Base-by-base conservation (phyloP, 2,797 vertebrate species). In the Helarctos malayanus region DNA sequence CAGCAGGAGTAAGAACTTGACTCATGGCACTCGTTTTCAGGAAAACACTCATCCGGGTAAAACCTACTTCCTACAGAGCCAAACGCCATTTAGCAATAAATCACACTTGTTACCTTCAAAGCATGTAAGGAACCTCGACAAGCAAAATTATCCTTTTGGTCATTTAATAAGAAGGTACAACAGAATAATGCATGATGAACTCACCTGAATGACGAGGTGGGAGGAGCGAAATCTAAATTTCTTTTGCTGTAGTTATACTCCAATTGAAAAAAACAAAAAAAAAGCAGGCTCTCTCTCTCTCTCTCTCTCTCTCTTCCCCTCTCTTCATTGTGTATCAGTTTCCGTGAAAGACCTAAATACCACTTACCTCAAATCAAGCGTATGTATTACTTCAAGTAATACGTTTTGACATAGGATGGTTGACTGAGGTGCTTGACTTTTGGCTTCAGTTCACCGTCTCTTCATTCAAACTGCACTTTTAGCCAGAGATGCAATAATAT, bases 401-500 rank as follows among this genome's bases (percentile, higher is more conserved):
- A 79, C 96, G n/a, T 98, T 97, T 98, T 99, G 98, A 99, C 98
- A 99, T 98, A 98, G 98, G 99, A 99, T 97, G 98, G 98, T 98
- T 98, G 98, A 85, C 98, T 98, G 54, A 93, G 98, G 98, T 90
- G 95, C 87, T 96, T 97, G 97, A 92, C 94, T 96, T 97, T 97
- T 97, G 95, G 98, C 98, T 98, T 97, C 97, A 56, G 98, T 95
- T 97, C 94, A 97, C 98, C 98, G 95, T 98, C 98, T 98, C 98
- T 98, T 98, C 99, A 99, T 98, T 98, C 97, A 98, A 97, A 98
- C 99, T 98, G 99, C 98, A 99, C 99, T 99, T 99, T 99, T 98
- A 98, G 98, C 99, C 98, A 98, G 98, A 99, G 98, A 99, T 99
- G 99, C 99, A 99, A 99, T 99, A 99, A 99, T 99, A 99, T 98